Conservation (phyloP, 2,113 vertebrate genomes). For the Bufo gargarizans region DNA sequence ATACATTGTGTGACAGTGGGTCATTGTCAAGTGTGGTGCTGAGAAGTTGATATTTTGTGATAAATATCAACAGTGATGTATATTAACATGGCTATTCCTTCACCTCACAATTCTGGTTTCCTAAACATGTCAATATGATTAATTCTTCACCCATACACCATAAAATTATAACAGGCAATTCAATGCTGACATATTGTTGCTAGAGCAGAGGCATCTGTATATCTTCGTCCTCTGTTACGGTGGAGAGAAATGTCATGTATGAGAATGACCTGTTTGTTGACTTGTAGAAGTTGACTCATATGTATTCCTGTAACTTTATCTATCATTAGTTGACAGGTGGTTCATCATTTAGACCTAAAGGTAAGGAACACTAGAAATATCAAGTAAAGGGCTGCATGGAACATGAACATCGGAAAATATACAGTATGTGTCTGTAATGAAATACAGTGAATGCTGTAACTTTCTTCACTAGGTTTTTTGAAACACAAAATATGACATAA, state of each 20-base stretch:
- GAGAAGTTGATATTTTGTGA: background rate
- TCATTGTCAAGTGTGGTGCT: background rate
- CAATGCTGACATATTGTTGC: background rate
- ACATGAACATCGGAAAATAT: background rate
- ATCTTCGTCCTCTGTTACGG: background rate
- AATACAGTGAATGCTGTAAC: background rate
- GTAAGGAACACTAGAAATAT: background rate
- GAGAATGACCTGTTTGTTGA: conserved; percentile 10
- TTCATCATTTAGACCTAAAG: conserved; percentile 2
- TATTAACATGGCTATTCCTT: background rate
- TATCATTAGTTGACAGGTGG: background rate
- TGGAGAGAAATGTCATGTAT: background rate
- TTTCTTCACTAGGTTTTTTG: background rate
- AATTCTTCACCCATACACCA: background rate
- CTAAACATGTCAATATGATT: background rate
- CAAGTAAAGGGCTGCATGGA: background rate
- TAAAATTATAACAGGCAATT: background rate
- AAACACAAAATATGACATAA: background rate
- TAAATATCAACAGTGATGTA: background rate
- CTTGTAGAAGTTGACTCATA: background rate
- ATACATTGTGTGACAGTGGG: background rate
- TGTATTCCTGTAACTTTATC: background rate
- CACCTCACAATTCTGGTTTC: background rate
- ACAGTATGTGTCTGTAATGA: background rate
- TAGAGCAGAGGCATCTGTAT: background rate